Base-by-base conservation (phyloP, 1,140 invertebrate genomes). In the Drosophila tsacasi region DNA sequence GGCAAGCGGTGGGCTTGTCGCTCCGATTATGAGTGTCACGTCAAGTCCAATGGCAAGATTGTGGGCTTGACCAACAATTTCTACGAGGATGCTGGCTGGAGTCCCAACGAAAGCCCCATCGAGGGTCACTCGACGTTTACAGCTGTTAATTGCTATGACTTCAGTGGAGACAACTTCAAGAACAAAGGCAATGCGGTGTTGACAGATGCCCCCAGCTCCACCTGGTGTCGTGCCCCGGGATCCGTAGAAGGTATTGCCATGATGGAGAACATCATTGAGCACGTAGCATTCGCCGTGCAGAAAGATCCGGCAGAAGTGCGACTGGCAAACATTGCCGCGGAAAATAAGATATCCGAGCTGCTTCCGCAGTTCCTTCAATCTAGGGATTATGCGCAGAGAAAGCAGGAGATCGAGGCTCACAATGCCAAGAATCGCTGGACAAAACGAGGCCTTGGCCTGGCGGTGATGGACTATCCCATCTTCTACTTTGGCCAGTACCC, bases 211-310 rank as follows among this genome's bases (percentile, higher is more conserved):
- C 93, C 95, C 5, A 94, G 94, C 2, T 96, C 96, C 57, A 95
- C 95, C 0, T 96, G 93, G 83, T 93, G 92, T 54, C 91, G 94
- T 15, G 94, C 95, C 10, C 96, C 96, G 52, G 96, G 95, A 30
- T 94, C 94, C 0, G 93, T 95, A 3, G 96, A 97, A 93, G 95
- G 92, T 25, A 92, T 96, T 10, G 94, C 94, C n/a, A 94, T 96
- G 83, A 95, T 95, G 52, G 97, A 98, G 93, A 94, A 94, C 49
- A 95, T 98, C 15, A 96, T 98, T 94, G 97, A 98, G 78, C 96
- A 97, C 83, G 96, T 98, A 60, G 95, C 97, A 1, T 94, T 94
- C 59, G 93, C 92, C 46, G 79, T 96, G 3, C 93, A 95, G 15
- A 94, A 95, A 66, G 97, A 98, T 93, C 95, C 97, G 0, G 72